These are phyloP conservation scores for Athalia rosae DNA, from an alignment of 2,888 invertebrate genomes.

Conservation along the genomic window DNA sequence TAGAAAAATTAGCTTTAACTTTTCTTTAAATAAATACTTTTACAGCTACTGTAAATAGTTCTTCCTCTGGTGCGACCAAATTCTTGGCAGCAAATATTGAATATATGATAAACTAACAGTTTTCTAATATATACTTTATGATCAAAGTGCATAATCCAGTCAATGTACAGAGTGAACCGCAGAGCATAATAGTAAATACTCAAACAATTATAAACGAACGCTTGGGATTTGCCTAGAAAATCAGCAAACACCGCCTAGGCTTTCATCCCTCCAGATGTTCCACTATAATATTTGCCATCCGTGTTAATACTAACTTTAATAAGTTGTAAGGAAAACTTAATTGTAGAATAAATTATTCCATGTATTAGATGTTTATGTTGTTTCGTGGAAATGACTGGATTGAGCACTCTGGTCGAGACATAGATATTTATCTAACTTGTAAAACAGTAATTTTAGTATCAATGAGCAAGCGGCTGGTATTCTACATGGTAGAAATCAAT, in stretches of 20 bases:
- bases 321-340: conserved; percentile 29
- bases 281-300: conserved; percentile 10
- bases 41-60: conserved; percentile 64
- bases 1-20: conserved; percentile 43
- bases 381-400: conserved; percentile 35
- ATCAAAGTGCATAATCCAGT: conserved; percentile 40
- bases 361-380: conserved; percentile 15
- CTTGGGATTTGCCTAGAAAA: background rate
- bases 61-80: conserved; percentile 49
- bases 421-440: conserved; percentile 25
- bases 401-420: conserved; percentile 9
- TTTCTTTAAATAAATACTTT: conserved; percentile 49
- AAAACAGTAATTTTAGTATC: conserved; percentile 26
- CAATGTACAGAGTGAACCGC: conserved; percentile 21
- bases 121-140: conserved; percentile 10
- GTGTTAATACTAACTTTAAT: conserved; percentile 9
- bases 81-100: conserved; percentile 26
- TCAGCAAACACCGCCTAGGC: background rate
- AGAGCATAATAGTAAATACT: conserved; percentile 15
- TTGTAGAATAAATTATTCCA: conserved; percentile 23
- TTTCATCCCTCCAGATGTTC: conserved; percentile 14
- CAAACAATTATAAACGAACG: conserved; percentile 6
- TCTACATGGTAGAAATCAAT: conserved; percentile 49
- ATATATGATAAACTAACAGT: conserved; percentile 21
- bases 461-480: conserved; percentile 36